These are phyloP conservation scores for Scyliorhinus canicula DNA, from an alignment of 2,797 vertebrate genomes.

Conservation along the genomic window DNA sequence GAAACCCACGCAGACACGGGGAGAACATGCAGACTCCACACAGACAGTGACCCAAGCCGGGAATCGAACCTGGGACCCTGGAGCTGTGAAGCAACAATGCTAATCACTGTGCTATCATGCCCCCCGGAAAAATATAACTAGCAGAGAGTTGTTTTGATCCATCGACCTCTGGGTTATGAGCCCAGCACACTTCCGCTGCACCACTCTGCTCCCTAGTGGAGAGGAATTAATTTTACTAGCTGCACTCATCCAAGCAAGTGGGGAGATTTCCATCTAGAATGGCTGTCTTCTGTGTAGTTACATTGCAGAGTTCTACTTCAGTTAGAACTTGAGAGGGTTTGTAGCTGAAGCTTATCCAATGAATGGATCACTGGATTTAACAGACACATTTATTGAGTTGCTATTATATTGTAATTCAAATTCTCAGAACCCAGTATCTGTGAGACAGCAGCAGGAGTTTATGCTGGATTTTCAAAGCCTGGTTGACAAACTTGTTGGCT, in stretches of 20 bases:
- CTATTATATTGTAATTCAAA: not conserved
- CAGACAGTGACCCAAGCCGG: no score
- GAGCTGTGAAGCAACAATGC: no score
- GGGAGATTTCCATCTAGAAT: not conserved
- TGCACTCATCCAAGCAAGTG: not conserved
- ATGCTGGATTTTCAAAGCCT: not conserved
- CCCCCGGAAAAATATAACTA: no score
- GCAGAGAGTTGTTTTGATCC: no score
- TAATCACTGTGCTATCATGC: no score
- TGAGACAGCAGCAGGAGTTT: not conserved
- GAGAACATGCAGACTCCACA: no score
- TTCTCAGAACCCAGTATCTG: not conserved
- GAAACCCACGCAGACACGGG: no score
- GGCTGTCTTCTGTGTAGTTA: not conserved
- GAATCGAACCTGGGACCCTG: no score
- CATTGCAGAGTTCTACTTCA: not conserved
- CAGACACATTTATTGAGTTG: not conserved
- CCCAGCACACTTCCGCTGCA: no score
- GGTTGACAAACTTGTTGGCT: not conserved
- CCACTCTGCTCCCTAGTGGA: no score
- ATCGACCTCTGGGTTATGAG: no score
- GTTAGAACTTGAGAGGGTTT: not conserved
- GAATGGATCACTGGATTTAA: not conserved
- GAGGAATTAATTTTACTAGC: not conserved
- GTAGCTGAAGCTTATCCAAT: not conserved